These are phyloP conservation scores for Piprites chloris DNA, from an alignment of 2,113 vertebrate genomes.

Conservation along the genomic window DNA sequence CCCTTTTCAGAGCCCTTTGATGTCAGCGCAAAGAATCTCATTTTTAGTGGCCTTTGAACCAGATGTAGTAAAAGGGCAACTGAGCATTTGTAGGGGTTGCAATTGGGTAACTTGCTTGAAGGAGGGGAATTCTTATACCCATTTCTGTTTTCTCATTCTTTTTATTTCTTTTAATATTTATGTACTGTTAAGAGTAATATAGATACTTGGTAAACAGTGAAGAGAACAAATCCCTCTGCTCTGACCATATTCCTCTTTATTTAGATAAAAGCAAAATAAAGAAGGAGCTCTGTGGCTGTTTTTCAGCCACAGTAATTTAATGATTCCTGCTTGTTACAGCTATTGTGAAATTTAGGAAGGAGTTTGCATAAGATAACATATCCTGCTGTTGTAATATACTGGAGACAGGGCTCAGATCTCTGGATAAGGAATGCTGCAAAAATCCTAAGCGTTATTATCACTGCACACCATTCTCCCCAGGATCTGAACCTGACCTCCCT, in stretches of 20 bases:
- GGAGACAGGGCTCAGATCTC: slow-evolving; percentile 47
- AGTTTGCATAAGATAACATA: slow-evolving; percentile 64
- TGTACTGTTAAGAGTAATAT: background rate
- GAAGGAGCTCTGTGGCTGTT: background rate
- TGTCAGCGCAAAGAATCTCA: slow-evolving; percentile 52
- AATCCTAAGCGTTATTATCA: slow-evolving; percentile 12
- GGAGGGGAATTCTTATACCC: background rate
- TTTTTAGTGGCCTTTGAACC: slow-evolving; percentile 65
- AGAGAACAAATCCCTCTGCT: background rate
- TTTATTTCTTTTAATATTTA: background rate
- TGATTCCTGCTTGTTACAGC: slow-evolving; percentile 54
- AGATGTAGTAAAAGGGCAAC: slow-evolving; percentile 51
- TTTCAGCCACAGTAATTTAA: slow-evolving; percentile 36
- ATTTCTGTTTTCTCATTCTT: background rate
- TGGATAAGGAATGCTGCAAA: slow-evolving; percentile 47
- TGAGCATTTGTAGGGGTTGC: slow-evolving; percentile 14
- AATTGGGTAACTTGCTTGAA: background rate
- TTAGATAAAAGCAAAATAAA: background rate
- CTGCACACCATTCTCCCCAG: slow-evolving; percentile 8
- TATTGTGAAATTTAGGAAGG: slow-evolving; percentile 68
- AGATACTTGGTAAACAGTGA: background rate
- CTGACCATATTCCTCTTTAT: background rate
- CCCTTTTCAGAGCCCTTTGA: slow-evolving; percentile 43
- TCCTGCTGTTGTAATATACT: slow-evolving; percentile 55
- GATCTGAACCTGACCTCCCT: slow-evolving; percentile 56